Evolutionary conservation across 2,113 vertebrate species (phyloP), one percentile per base, ranked within the genome.

Genomic region (Garra rufa): DNA sequence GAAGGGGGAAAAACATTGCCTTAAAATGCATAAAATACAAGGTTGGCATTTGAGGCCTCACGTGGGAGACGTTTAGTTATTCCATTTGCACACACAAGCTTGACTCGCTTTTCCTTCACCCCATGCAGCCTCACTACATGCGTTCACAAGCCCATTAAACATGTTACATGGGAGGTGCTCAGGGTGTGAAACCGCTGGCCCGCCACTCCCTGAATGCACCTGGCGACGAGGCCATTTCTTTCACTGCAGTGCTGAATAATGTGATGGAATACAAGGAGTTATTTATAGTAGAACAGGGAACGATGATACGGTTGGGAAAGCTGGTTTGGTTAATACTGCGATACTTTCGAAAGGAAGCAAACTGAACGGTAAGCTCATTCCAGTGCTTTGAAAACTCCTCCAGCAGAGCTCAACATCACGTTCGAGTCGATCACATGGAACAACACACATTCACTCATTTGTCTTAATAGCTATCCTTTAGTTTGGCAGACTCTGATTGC

Each of bases 11-110:
- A 77, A 82, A 65, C 15, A 65, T 83, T 76, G 81, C 76, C 71
- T 81, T 38, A 43, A 87, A 85, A 86, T 76, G 83, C 88, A 88
- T 88, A 75, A 88, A 86, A 88, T 85, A 84, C 86, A 85, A 85
- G 63, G 83, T 70, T 87, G 83, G 88, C 80, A 74, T 89, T 82
- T 83, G 74, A 57, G 14, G 65, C 61, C 61, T 79, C 78, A 41
- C 43, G 76, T 74, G 21, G 55, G 41, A 52, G 75, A 76, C 85
- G 75, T 79, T 86, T 63, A 82, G 85, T 70, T 85, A 71, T 83
- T 82, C 76, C 71, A 83, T 89, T 91, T 86, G 76, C 48, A 21
- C 50, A 59, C 44, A 83, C 76, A 65, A 46, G 77, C 67, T 80
- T 80, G 70, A 71, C 50, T 75, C 48, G 69, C 84, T 1, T 69